phyloP scores from a whole-genome alignment of 2,888 invertebrate species.

The Lycia hirtaria region DNA sequence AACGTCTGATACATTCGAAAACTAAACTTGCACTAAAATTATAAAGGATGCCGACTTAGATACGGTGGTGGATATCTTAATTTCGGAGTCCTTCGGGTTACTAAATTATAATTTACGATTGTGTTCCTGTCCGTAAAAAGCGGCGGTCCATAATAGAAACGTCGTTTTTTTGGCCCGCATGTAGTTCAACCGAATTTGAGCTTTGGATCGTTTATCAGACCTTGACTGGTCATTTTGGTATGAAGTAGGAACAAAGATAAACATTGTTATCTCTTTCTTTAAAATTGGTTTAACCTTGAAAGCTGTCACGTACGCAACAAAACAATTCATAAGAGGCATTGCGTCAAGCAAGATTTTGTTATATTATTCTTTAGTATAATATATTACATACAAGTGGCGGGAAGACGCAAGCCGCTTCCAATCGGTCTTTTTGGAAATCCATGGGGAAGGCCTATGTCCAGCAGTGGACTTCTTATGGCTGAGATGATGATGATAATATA shows the following conservation, averaged over 20 bases:
- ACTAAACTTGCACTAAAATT: slow-evolving; percentile 66
- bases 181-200: slow-evolving; percentile 68
- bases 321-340: background rate
- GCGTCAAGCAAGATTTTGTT: background rate
- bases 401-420: too few species aligned
- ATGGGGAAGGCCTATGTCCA: too few species aligned
- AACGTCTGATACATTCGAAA: slow-evolving; percentile 68
- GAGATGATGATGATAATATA: too few species aligned
- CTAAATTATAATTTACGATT: slow-evolving; percentile 84
- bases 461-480: too few species aligned
- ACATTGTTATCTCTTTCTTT: slow-evolving; percentile 67
- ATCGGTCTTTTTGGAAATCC: too few species aligned
- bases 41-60: slow-evolving; percentile 75
- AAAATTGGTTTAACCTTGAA: slow-evolving; percentile 17
- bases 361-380: background rate
- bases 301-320: slow-evolving; percentile 3
- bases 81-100: slow-evolving; percentile 64
- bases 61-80: slow-evolving; percentile 77
- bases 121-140: slow-evolving; percentile 75
- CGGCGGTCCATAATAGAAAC: slow-evolving; percentile 77
- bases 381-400: too few species aligned
- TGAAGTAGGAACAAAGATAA: slow-evolving; percentile 50
- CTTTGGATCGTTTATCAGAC: slow-evolving; percentile 61
- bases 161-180: slow-evolving; percentile 78
- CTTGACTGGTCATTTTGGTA: slow-evolving; percentile 53